Evolutionary conservation across 35 echinoderm and acorn worm genomes (phyloP), one percentile per base, ranked within the genome.

Genomic region (Lytechinus variegatus): DNA sequence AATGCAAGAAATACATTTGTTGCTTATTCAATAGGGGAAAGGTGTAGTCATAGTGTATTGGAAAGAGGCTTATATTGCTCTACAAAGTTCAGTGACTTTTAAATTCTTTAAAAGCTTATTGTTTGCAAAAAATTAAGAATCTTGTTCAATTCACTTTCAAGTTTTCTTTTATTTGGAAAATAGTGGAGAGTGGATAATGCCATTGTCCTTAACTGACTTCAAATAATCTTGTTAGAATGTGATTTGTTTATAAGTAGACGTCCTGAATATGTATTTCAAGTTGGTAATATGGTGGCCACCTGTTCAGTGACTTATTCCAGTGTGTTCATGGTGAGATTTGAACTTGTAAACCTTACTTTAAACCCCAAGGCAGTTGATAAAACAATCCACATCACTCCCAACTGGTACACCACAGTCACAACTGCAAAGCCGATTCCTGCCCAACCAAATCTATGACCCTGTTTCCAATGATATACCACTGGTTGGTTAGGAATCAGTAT

Each of bases 261-360:
- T 79, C 66, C 19, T 24, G 66, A 24, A 19, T 79, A 79, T 79
- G 66, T 24, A 79, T 24, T 24, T 79, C 66, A 79, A 79, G 19
- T 79, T 79, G 66, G 14, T 79, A 79, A 79, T 79, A 79, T 79
- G 66, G 66, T 79, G 66, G 21, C 66, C 66, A 79, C 66, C 66
- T 79, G 66, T 79, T 79, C 66, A 79, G 16, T 24, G 66, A 79
- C 66, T 79, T 79, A 24, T 79, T 16, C 66, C 66, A 14, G 66
- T 79, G 66, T 79, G 66, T 79, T 79, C 66, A 79, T 79, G 66
- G 66, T 79, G 66, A 79, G 66, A 79, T 79, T 79, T 79, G 66
- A 79, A 79, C 66, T 79, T 79, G 66, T 79, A 79, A 79, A 79
- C 66, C 66, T 79, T 79, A 24, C 66, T 79, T 24, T 24, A 79